phyloP scores from a whole-genome alignment of 2,113 vertebrate species.

The Rhabdomys dilectus region DNA sequence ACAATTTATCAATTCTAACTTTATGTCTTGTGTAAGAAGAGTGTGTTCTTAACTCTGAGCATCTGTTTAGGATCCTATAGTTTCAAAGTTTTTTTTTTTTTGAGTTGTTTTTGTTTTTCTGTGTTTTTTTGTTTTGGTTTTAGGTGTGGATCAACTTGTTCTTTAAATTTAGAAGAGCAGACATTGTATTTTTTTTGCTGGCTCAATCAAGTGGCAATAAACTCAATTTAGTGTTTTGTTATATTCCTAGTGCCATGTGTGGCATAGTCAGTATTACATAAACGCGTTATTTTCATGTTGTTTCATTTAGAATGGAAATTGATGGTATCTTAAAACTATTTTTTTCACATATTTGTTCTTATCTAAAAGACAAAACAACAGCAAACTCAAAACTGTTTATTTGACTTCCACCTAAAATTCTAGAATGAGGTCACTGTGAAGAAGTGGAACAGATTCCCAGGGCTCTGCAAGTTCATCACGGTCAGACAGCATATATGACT shows the following conservation, averaged over 20 bases:
- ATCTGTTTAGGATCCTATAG: too few relatives aligned
- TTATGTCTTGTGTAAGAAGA: neutral
- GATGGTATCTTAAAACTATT: neutral
- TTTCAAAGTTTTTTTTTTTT: neutral
- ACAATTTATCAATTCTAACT: neutral
- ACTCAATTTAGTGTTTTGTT: neutral
- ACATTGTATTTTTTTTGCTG: neutral
- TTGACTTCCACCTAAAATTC: neutral
- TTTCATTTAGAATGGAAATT: neutral
- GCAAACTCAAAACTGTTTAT: neutral
- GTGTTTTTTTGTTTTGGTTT: neutral
- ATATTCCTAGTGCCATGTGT: neutral
- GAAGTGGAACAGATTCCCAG: neutral
- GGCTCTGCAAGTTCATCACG: neutral
- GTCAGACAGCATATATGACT: neutral
- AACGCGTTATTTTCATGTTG: neutral
- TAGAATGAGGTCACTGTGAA: neutral
- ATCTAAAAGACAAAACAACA: neutral
- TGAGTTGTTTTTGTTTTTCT: neutral
- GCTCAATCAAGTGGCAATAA: neutral
- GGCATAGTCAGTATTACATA: neutral
- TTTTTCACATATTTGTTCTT: slow-evolving; percentile 19
- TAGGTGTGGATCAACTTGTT: neutral
- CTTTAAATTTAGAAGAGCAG: neutral
- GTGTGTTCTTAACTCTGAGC: neutral